Evolutionary conservation across 2,888 invertebrate genomes (phyloP).

Genomic region (Acronicta alni): DNA sequence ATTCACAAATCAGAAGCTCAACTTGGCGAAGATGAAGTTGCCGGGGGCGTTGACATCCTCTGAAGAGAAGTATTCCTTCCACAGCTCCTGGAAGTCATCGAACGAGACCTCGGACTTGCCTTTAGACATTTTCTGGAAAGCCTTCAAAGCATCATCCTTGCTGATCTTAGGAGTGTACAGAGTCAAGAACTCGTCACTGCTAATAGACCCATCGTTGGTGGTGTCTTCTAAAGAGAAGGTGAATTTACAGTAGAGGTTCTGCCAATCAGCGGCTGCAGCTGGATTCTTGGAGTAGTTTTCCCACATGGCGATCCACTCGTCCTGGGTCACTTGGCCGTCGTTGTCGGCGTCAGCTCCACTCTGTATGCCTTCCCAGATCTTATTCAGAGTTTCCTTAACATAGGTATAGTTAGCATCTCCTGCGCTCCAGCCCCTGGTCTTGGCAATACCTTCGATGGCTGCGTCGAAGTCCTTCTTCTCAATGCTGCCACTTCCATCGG

Average conservation of each 20-base stretch:
- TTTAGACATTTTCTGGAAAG: constrained; percentile 94
- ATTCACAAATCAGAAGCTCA: constrained; percentile 59
- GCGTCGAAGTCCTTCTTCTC: constrained; percentile 96
- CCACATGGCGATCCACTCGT: constrained; percentile 85
- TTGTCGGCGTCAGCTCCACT: constrained; percentile 94
- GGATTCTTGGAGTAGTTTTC: constrained; percentile 91
- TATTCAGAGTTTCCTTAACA: constrained; percentile 92
- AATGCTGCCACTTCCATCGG: constrained; percentile 95
- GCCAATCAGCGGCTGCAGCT: constrained; percentile 93
- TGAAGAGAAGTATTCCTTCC: constrained; percentile 92
- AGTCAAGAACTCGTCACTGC: constrained; percentile 94
- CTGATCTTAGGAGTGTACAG: constrained; percentile 94
- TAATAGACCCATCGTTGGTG: constrained; percentile 93
- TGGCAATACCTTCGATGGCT: constrained; percentile 95
- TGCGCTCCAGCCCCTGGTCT: constrained; percentile 93
- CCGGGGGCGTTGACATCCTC: constrained; percentile 86
- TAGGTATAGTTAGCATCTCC: constrained; percentile 93
- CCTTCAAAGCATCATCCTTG: constrained; percentile 92
- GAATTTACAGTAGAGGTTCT: constrained; percentile 94
- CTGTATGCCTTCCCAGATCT: constrained; percentile 95
- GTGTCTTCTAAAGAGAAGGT: constrained; percentile 96
- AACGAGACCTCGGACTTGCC: constrained; percentile 92
- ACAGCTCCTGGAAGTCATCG: constrained; percentile 93
- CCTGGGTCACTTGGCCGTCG: constrained; percentile 92
- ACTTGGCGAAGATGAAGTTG: constrained; percentile 92